A percentile compares a stretch with the other conserved stretches of the same genome.
Conservation (phyloP, 2,113 vertebrate species). For the Pimephales promelas region DNA sequence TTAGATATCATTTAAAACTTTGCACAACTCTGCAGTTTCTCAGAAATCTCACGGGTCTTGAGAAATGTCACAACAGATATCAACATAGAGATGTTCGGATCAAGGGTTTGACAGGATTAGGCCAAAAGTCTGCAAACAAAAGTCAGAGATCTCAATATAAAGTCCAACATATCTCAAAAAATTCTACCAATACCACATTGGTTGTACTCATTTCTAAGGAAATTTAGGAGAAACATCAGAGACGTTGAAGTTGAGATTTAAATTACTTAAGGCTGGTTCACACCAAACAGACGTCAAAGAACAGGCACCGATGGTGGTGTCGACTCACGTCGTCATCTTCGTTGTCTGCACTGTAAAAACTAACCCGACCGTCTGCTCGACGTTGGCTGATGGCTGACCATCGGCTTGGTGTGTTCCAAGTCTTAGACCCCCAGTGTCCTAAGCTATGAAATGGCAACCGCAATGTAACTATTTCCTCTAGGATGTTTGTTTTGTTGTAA, state of each 20-base stretch:
- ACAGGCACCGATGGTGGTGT: too few relatives aligned
- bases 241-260: too few relatives aligned
- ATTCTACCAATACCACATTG: background rate
- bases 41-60: background rate
- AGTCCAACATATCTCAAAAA: background rate
- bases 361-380: too few relatives aligned
- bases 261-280: too few relatives aligned
- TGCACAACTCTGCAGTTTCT: background rate
- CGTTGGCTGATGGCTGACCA: too few relatives aligned
- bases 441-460: background rate
- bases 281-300: too few relatives aligned
- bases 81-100: background rate
- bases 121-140: background rate
- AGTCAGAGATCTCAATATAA: background rate
- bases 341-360: too few relatives aligned
- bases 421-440: background rate
- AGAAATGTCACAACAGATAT: background rate
- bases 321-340: too few relatives aligned
- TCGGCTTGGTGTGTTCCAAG: too few relatives aligned
- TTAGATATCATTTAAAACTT: background rate
- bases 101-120: background rate
- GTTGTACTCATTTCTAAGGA: background rate
- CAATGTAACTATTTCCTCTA: background rate
- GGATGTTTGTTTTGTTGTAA: background rate
- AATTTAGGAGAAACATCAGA: too few relatives aligned